Evolutionary conservation across 2,888 invertebrate species (phyloP).

Genomic region (Caenorhabditis afra): DNA sequence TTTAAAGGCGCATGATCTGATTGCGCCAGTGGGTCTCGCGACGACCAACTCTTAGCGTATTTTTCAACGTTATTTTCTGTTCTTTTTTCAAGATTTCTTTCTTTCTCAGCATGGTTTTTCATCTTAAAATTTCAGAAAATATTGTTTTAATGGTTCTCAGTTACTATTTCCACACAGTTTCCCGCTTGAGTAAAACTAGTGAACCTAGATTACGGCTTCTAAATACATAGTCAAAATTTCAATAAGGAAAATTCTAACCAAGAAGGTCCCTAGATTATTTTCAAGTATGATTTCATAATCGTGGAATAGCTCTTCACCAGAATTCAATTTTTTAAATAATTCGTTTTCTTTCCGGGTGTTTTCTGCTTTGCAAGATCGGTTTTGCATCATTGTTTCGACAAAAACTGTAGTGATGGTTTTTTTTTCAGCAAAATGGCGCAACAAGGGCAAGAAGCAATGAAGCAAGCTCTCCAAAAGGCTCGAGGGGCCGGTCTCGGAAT

Average conservation of each 20-base stretch:
- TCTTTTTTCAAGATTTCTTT: background rate
- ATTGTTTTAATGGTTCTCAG: too few relatives aligned
- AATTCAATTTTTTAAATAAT: too few relatives aligned
- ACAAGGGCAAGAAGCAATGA: constrained; percentile 76
- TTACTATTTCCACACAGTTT: too few relatives aligned
- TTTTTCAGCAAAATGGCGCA: constrained; percentile 63
- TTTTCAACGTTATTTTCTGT: constrained; percentile 11
- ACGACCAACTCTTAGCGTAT: constrained; percentile 36
- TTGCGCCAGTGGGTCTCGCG: constrained; percentile 20
- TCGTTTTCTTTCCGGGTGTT: background rate
- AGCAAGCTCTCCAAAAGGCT: constrained; percentile 74
- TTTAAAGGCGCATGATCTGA: constrained; percentile 45
- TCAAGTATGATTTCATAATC: too few relatives aligned
- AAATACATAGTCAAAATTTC: too few relatives aligned
- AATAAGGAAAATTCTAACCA: too few relatives aligned
- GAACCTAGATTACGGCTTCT: too few relatives aligned
- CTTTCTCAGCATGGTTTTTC: constrained; percentile 2
- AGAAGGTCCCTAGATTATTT: too few relatives aligned
- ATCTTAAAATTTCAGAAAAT: too few relatives aligned
- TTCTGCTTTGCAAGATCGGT: background rate
- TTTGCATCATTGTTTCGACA: constrained; percentile 33
- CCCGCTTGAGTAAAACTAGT: too few relatives aligned
- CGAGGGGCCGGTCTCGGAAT: constrained; percentile 77
- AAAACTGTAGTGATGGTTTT: too few relatives aligned
- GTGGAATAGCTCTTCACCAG: too few relatives aligned